Evolutionary conservation across 1,140 invertebrate genomes (phyloP).

Genomic region (Ceratina japonica): DNA sequence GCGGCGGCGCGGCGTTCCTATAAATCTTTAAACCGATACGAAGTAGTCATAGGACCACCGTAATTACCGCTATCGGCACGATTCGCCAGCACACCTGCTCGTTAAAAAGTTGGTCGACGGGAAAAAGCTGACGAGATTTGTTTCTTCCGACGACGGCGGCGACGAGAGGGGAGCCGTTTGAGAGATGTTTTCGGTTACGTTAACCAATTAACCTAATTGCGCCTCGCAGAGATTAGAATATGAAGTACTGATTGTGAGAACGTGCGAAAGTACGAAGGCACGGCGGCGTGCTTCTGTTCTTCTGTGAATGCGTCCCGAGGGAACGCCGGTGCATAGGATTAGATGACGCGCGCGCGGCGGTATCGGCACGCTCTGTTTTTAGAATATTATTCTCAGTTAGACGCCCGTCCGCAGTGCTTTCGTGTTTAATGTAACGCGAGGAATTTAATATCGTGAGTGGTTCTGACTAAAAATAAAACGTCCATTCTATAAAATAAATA

Average conservation of each 20-base stretch:
- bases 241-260: neutral
- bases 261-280: neutral
- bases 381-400: neutral
- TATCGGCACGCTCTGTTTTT: neutral
- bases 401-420: neutral
- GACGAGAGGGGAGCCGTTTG: neutral
- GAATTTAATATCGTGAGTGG: constrained; percentile 5
- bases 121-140: neutral
- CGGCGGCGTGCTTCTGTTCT: neutral
- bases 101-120: neutral
- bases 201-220: constrained; percentile 4
- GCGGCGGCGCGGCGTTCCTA: neutral
- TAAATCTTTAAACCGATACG: constrained; percentile 16
- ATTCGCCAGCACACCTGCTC: neutral
- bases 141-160: neutral
- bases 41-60: neutral
- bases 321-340: too few relatives aligned
- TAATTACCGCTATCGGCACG: neutral
- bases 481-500: too few relatives aligned
- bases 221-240: neutral
- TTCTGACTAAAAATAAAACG: too few relatives aligned
- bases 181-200: neutral
- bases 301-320: neutral
- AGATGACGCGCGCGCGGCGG: neutral
- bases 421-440: neutral